Base-by-base conservation (phyloP, 92 coral and sea anemone species). In the Palythoa grandis region DNA sequence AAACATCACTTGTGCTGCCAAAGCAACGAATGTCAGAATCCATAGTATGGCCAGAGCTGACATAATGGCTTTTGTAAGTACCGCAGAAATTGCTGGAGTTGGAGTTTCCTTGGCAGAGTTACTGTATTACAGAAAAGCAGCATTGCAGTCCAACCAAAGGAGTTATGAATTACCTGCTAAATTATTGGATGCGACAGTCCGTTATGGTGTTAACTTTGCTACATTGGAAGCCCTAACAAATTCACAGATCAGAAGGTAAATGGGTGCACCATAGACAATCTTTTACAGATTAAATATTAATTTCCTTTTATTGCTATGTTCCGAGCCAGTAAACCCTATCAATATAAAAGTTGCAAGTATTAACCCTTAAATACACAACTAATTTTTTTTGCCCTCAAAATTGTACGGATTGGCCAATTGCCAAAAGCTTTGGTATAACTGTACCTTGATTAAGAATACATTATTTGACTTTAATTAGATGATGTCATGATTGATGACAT, bases 1-100 rank as follows among this genome's bases (percentile, higher is more conserved):
- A 9, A 76, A 76, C 82, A 76, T 76, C 52, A 76, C 82, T 76
- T 76, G 82, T 53, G 24, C 66, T 8, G 68, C 50, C n/a, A 76
- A 52, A 76, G 68, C 63, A 76, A 76, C 65, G n/a, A 76, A 76
- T 76, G 53, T 9, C 22, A 22, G 68, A 50, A 76, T 76, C 19
- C 63, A 56, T 9, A 76, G 82, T 25, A 76, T 76, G 82, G 54
- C 77, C 77, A 1, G 35, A 22, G 54, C 25, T 14, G 53, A 72
- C 38, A 38, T 72, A 13, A 72, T 72, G 77, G 77, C 77, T 15
- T 72, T 72, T 38, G 23, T 72, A 40, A 72, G 77, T 16, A 72
- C 77, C 1, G 23, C 77, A 72, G 77, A 72, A 72, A 72, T 72
- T 3, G 77, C 77, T 72, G 77, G 77, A 19, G 23, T 72, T 7